Base-by-base conservation (phyloP, 2,888 invertebrate genomes). In the Chymomyza caudatula region DNA sequence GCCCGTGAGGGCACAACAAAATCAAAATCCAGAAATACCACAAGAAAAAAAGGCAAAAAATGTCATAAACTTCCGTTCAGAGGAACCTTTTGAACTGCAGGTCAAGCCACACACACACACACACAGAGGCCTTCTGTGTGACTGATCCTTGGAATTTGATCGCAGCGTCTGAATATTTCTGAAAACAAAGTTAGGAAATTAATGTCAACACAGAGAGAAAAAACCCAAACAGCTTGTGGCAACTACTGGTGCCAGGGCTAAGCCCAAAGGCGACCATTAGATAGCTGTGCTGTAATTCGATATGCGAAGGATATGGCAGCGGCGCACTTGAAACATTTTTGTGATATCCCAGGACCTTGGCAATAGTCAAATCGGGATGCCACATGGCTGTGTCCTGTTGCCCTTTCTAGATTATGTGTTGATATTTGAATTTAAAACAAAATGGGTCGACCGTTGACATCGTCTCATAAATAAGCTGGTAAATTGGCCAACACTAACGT, bases 341-440 rank as follows among this genome's bases (percentile, higher is more conserved):
- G 11, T 56, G 60, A 51, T 29, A 29, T 20, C 51, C 17, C 17
- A 22, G 15, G 29, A 22, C 59, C 49, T 42, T 19, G 52, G 8
- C 25, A 47, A 49, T 49, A 20, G 49, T 2, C 20, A 17, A 49
- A 52, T 20, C 6, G 11, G 19, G 22, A 52, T 23, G 11, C 29
- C 8, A 37, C 11, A 37, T 37, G 29, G 11, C 29, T 37, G 11
- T 37, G 29, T 37, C 29, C 29, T 8, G 8, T 37, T 37, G 29
- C 29, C 29, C 29, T 37, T 37, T 49, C 25, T 51, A 55, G 63
- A 71, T 75, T 67, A 76, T 85, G 84, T 85, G 80, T 81, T 85
- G 84, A 85, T 81, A 76, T 79, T 85, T 76, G 78, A 73, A 83
- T 80, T 72, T 85, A 67, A 85, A 78, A 73, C 77, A 81, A 84